phyloP scores from a whole-genome alignment of 1,140 invertebrate species.

The Drosophila prosaltans region DNA sequence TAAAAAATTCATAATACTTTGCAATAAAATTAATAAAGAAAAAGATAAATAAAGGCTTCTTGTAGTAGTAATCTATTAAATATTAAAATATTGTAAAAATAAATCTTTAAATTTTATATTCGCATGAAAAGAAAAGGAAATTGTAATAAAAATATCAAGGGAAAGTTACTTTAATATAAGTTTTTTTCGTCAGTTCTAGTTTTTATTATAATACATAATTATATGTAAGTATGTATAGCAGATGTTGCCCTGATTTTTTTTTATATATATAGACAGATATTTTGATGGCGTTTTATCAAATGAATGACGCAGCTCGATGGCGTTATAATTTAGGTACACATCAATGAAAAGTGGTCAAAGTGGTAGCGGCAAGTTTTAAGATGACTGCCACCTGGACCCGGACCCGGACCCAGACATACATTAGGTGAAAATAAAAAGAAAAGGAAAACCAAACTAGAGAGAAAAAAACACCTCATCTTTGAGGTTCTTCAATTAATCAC shows the following conservation, averaged over 20 bases:
- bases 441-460: conserved; percentile 9
- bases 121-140: too few relatives aligned
- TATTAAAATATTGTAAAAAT: too few relatives aligned
- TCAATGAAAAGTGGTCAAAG: conserved; percentile 36
- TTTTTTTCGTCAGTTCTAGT: not conserved
- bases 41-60: too few relatives aligned
- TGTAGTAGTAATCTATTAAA: too few relatives aligned
- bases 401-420: conserved; percentile 32
- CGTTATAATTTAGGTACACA: conserved; percentile 77
- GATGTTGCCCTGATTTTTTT: conserved; percentile 43
- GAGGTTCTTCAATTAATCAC: conserved; percentile 65
- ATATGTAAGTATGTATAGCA: not conserved
- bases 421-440: conserved; percentile 41
- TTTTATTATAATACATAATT: not conserved
- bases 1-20: too few relatives aligned
- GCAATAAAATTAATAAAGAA: too few relatives aligned
- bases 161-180: too few relatives aligned
- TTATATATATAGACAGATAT: not conserved
- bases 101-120: too few relatives aligned
- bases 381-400: conserved; percentile 53
- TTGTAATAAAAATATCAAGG: too few relatives aligned
- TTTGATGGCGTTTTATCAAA: conserved; percentile 56
- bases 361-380: conserved; percentile 23
- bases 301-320: conserved; percentile 73
- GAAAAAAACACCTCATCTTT: conserved; percentile 21